Evolutionary conservation across 2,888 invertebrate genomes (phyloP).

Genomic region (Hydroisotoma schaefferi): DNA sequence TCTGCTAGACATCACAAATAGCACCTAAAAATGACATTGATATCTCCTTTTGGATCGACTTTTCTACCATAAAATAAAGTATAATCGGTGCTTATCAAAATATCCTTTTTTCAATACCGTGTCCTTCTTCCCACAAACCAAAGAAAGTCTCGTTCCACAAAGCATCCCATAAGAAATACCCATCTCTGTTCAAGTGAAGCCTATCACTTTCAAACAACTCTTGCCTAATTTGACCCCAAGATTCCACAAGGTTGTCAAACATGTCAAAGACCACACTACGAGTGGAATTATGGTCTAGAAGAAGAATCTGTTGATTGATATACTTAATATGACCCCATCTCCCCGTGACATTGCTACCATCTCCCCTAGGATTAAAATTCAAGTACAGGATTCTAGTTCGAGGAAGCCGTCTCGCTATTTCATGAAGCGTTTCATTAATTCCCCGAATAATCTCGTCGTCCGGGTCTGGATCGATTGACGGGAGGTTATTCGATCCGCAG

Average conservation of each 20-base stretch:
- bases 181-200: slow-evolving; percentile 26
- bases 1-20: too few species aligned
- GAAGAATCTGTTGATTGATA: slow-evolving; percentile 2
- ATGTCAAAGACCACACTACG: slow-evolving; percentile 10
- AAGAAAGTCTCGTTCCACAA: slow-evolving; percentile 33
- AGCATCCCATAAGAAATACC: slow-evolving; percentile 26
- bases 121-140: neutral
- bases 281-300: neutral
- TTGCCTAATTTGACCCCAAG: slow-evolving; percentile 17
- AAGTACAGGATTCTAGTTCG: slow-evolving; percentile 8
- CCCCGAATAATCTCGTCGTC: slow-evolving; percentile 29
- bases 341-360: slow-evolving; percentile 5
- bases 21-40: too few species aligned
- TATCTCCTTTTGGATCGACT: too few species aligned
- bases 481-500: slow-evolving; percentile 50
- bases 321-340: slow-evolving; percentile 3
- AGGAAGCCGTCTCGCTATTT: slow-evolving; percentile 11
- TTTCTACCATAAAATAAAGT: too few species aligned
- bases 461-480: slow-evolving; percentile 61
- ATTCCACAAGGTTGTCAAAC: slow-evolving; percentile 4
- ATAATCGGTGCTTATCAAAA: too few species aligned
- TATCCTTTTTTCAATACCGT: too few species aligned
- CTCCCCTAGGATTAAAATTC: slow-evolving; percentile 17
- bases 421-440: slow-evolving; percentile 6
- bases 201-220: slow-evolving; percentile 24